A percentile compares a stretch with the other conserved stretches of the same genome.
These are phyloP conservation scores for Ruditapes philippinarum DNA, from an alignment of 1,140 invertebrate genomes.

Conservation along the genomic window DNA sequence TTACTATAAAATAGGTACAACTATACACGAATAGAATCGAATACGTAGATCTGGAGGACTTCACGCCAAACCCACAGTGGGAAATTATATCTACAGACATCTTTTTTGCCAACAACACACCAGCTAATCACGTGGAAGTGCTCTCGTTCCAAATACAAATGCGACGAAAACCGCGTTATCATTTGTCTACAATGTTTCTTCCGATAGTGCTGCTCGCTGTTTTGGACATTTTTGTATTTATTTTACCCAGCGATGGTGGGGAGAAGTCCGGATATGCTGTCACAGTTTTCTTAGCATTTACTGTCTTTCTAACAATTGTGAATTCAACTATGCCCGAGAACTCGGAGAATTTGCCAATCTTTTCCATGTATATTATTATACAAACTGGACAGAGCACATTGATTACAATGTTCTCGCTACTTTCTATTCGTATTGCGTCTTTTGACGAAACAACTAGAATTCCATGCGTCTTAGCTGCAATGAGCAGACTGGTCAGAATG, in stretches of 20 bases:
- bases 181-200: background rate
- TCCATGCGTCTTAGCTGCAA: background rate
- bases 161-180: background rate
- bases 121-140: background rate
- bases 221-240: background rate
- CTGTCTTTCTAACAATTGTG: slow-evolving; percentile 13
- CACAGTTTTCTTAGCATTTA: background rate
- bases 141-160: background rate
- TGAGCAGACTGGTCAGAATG: background rate
- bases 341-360: background rate
- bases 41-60: too few relatives aligned
- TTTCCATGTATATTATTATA: background rate
- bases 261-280: slow-evolving; percentile 31
- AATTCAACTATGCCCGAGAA: background rate
- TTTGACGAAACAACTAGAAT: background rate
- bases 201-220: background rate
- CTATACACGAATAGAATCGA: too few relatives aligned
- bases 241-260: slow-evolving; percentile 2
- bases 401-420: background rate
- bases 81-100: background rate
- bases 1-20: too few relatives aligned
- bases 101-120: background rate
- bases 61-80: background rate
- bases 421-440: background rate
- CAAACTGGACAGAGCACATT: background rate